Conservation (phyloP, 1,140 invertebrate genomes). For the Diplogasteroides magnus region DNA sequence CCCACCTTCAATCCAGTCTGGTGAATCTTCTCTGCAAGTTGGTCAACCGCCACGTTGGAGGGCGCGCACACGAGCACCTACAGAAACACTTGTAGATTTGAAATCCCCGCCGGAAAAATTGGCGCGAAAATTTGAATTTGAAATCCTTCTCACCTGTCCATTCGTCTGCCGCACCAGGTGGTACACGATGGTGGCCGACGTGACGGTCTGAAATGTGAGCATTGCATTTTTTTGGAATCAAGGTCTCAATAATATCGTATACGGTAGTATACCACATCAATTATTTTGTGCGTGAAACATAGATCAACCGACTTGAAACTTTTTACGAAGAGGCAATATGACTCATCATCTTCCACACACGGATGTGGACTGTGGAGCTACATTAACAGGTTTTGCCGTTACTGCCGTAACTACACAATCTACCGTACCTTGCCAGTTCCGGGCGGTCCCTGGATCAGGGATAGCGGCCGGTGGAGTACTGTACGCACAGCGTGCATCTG, state of each 20-base stretch:
- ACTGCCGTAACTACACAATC: conserved; percentile 21
- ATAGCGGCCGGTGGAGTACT: conserved; percentile 89
- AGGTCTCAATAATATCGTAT: no score
- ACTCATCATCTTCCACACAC: no score
- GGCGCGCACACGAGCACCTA: conserved; percentile 91
- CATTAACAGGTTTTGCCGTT: no score
- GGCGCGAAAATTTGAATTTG: not conserved
- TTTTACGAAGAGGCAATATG: no score
- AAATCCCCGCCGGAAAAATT: no score
- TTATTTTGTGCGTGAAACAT: no score
- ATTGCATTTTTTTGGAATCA: conserved; percentile 1
- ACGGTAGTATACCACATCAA: no score
- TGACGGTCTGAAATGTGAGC: conserved; percentile 96
- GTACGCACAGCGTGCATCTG: conserved; percentile 97
- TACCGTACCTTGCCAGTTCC: conserved; percentile 21
- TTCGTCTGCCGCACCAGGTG: conserved; percentile 85
- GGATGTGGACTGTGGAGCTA: no score
- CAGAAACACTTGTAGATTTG: not conserved
- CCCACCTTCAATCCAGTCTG: conserved; percentile 85
- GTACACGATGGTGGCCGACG: conserved; percentile 97
- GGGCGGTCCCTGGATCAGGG: conserved; percentile 77
- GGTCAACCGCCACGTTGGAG: conserved; percentile 97
- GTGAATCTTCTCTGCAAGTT: conserved; percentile 97
- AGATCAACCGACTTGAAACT: no score
- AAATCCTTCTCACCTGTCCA: conserved; percentile 63